phyloP scores from a whole-genome alignment of 2,113 vertebrate genomes.

The Malurus cyaneus region DNA sequence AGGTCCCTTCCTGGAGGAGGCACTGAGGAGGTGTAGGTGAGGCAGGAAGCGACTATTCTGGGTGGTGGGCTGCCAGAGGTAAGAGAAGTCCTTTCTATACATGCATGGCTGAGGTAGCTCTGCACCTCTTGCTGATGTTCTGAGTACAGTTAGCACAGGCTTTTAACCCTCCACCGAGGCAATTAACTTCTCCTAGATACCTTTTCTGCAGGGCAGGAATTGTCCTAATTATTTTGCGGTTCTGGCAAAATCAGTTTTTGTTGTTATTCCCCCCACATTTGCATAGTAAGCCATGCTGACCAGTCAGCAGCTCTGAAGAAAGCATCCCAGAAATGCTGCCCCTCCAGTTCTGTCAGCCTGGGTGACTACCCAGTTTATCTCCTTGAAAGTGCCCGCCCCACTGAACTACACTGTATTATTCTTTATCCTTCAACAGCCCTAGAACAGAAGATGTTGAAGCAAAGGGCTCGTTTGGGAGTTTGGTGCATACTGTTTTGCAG shows the following conservation, averaged over 20 bases:
- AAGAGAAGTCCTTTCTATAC: neutral
- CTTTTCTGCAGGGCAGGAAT: constrained; percentile 41
- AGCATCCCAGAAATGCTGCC: constrained; percentile 48
- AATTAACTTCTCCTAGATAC: neutral
- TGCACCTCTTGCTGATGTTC: neutral
- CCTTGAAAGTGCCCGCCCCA: neutral
- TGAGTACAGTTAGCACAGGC: neutral
- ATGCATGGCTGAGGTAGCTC: accelerated
- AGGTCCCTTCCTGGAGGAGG: neutral
- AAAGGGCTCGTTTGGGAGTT: neutral
- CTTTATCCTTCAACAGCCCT: neutral
- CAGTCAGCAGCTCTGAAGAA: constrained; percentile 5
- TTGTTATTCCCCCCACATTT: neutral
- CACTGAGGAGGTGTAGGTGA: neutral
- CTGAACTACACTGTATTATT: neutral
- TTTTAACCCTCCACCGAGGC: neutral
- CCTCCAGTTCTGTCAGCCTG: constrained; percentile 38
- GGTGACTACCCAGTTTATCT: neutral
- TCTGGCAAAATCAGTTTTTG: constrained; percentile 50
- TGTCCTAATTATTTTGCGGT: constrained; percentile 46
- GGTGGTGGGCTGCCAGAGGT: neutral
- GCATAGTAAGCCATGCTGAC: neutral
- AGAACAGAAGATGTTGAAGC: neutral
- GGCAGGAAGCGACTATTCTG: neutral
- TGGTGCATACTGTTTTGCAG: neutral